Percentiles rank a stretch among this genome's conserved stretches.
Conservation (phyloP, 2,888 invertebrate genomes). For the Ectemnius cavifrons region DNA sequence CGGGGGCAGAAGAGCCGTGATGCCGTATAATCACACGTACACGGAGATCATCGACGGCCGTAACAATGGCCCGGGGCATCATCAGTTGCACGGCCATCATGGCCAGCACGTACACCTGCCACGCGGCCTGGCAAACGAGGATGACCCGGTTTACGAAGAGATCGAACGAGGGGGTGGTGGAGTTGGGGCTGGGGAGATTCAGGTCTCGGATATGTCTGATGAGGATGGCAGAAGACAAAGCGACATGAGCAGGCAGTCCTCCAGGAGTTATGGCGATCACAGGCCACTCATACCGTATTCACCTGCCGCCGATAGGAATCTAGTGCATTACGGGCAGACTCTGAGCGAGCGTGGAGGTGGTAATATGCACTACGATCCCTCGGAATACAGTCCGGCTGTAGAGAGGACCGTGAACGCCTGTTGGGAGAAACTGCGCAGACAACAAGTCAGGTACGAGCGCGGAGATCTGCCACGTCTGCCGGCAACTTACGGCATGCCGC, state of each 20-base stretch:
- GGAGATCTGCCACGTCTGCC: conserved; percentile 71
- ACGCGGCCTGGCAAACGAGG: conserved; percentile 74
- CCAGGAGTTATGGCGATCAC: conserved; percentile 89
- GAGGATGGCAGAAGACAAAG: conserved; percentile 88
- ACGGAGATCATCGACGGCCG: conserved; percentile 84
- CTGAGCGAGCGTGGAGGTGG: conserved; percentile 52
- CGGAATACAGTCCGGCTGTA: conserved; percentile 69
- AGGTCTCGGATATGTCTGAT: conserved; percentile 88
- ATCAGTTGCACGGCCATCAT: conserved; percentile 78
- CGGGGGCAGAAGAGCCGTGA: conserved; percentile 77
- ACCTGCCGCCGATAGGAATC: conserved; percentile 82
- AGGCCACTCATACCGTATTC: conserved; percentile 89
- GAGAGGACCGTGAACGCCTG: conserved; percentile 72
- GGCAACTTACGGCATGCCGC: conserved; percentile 64
- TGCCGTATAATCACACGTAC: conserved; percentile 87
- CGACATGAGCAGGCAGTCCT: conserved; percentile 85
- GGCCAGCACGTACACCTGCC: conserved; percentile 80
- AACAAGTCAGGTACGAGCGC: conserved; percentile 73
- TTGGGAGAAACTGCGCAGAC: conserved; percentile 73
- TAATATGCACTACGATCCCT: conserved; percentile 66
- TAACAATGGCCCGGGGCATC: conserved; percentile 73
- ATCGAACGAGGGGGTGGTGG: conserved; percentile 81
- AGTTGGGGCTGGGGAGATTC: conserved; percentile 80
- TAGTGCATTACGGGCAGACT: conserved; percentile 64
- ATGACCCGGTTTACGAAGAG: conserved; percentile 90